These are phyloP conservation scores for Antechinus flavipes DNA, from an alignment of 2,113 vertebrate genomes.

Conservation along the genomic window DNA sequence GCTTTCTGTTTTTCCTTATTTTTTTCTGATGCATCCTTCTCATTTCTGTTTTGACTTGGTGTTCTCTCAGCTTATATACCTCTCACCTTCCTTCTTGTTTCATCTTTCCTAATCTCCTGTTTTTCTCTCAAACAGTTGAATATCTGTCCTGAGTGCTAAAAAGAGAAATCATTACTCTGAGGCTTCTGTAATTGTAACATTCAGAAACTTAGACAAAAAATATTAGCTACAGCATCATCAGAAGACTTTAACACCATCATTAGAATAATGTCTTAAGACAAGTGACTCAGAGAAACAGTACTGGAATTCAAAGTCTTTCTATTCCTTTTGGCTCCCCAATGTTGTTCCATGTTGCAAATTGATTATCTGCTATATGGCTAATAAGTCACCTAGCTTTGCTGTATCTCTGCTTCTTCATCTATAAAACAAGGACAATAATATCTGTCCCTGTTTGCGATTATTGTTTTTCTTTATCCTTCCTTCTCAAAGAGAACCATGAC, in stretches of 20 bases:
- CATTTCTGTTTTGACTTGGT: constrained; percentile 34
- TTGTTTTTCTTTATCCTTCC: no score
- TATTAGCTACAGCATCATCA: background rate
- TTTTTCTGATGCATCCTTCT: background rate
- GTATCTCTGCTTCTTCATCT: background rate
- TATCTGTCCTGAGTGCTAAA: constrained; percentile 41
- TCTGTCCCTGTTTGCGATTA: background rate
- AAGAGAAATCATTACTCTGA: background rate
- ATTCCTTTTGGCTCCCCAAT: background rate
- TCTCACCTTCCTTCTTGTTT: background rate
- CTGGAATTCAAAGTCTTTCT: background rate
- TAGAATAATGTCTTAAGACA: background rate
- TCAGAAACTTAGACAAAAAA: background rate
- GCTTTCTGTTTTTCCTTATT: constrained; percentile 40
- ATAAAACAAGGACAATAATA: background rate
- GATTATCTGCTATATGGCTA: background rate
- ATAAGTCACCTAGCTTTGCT: background rate
- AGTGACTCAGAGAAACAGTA: background rate
- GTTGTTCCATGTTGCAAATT: background rate
- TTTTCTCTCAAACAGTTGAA: constrained; percentile 30
- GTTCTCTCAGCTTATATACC: background rate
- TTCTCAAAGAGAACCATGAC: no score
- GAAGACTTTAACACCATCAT: background rate
- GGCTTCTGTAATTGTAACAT: background rate
- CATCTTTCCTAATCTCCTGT: constrained; percentile 17